A percentile compares a stretch with the other conserved stretches of the same genome.
These are phyloP conservation scores for Scaptodrosophila latifasciaeformis DNA, from an alignment of 2,888 invertebrate species.

Conservation along the genomic window DNA sequence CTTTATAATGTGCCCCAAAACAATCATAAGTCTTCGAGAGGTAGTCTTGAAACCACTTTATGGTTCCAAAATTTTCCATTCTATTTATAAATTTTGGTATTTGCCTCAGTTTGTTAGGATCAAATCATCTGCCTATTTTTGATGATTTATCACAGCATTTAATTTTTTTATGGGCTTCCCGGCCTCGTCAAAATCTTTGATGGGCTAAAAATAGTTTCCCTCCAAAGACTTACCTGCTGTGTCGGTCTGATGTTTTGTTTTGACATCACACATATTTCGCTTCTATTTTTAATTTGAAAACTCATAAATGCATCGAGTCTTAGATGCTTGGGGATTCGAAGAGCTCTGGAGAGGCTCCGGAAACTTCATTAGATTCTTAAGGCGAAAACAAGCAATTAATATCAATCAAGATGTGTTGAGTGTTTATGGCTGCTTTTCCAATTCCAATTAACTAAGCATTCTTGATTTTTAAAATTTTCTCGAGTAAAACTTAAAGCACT, in stretches of 20 bases:
- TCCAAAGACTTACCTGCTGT: conserved; percentile 9
- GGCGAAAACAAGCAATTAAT: conserved; percentile 67
- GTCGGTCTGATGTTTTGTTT: conserved; percentile 61
- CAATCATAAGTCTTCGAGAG: background rate
- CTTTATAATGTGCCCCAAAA: conserved; percentile 24
- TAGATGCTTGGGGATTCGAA: background rate
- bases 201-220: conserved; percentile 36
- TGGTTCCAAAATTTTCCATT: too few species aligned
- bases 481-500: conserved; percentile 10
- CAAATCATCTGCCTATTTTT: conserved; percentile 41
- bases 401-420: conserved; percentile 49
- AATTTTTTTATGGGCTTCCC: conserved; percentile 64
- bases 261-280: conserved; percentile 58
- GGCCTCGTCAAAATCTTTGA: conserved; percentile 52
- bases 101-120: conserved; percentile 38
- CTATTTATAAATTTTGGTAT: conserved; percentile 51
- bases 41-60: too few species aligned
- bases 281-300: conserved; percentile 42
- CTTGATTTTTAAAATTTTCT: too few species aligned
- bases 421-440: conserved; percentile 48
- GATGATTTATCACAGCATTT: conserved; percentile 59
- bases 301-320: conserved; percentile 38
- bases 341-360: too few species aligned
- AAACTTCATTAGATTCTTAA: too few species aligned
- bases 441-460: conserved; percentile 56